Percentiles rank a stretch among this genome's conserved stretches.
These are phyloP conservation scores for Drosophila ohnishii DNA, from an alignment of 1,140 invertebrate species.

Conservation along the genomic window DNA sequence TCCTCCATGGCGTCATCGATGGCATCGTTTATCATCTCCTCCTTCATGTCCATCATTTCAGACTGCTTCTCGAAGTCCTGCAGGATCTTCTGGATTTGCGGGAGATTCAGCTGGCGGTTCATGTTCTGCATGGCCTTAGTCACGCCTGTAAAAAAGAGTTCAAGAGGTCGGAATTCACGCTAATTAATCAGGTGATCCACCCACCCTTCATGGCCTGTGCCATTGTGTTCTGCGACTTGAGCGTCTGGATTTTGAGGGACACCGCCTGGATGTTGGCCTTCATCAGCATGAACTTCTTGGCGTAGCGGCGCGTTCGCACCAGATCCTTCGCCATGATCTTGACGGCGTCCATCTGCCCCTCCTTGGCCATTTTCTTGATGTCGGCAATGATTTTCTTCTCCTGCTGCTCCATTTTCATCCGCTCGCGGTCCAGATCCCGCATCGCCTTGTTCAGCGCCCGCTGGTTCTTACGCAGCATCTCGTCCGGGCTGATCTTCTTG, in stretches of 20 bases:
- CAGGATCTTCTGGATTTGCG: constrained; percentile 99
- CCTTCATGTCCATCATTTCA: constrained; percentile 99
- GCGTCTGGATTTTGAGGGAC: constrained; percentile 98
- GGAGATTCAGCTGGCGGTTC: constrained; percentile 98
- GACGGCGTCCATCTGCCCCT: constrained; percentile 99
- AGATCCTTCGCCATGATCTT: constrained; percentile 99
- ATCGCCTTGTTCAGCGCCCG: constrained; percentile 99
- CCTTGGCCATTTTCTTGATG: constrained; percentile 99
- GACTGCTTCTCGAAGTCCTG: constrained; percentile 99
- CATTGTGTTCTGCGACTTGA: constrained; percentile 99
- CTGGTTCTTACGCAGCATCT: constrained; percentile 99
- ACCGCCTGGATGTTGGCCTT: constrained; percentile 99
- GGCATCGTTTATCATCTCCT: constrained; percentile 99
- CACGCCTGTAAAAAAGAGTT: constrained; percentile 86
- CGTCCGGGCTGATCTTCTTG: constrained; percentile 97
- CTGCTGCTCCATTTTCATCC: constrained; percentile 97
- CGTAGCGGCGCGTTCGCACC: constrained; percentile 96
- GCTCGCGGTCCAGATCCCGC: constrained; percentile 97
- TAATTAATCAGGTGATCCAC: constrained; percentile 8
- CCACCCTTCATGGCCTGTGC: constrained; percentile 98
- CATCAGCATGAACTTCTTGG: constrained; percentile 99
- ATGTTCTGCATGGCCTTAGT: constrained; percentile 99
- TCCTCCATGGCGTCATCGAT: constrained; percentile 99
- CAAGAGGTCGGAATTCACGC: too few species aligned
- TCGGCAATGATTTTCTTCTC: constrained; percentile 99